Base-by-base conservation (phyloP, 2,888 invertebrate species). In the Sialis lutaria region DNA sequence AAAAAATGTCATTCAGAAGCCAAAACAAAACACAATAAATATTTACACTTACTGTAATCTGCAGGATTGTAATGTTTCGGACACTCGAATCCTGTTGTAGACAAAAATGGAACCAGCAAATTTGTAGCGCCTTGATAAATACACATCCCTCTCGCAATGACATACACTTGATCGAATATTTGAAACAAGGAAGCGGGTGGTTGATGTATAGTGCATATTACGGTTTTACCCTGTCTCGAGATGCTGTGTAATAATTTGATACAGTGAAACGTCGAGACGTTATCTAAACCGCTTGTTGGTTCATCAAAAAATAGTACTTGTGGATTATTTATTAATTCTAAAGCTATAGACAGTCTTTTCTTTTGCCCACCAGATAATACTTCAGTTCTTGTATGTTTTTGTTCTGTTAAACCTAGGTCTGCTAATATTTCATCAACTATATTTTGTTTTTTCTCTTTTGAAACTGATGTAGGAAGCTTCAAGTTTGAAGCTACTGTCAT, bases 301-400 rank as follows among this genome's bases (percentile, higher is more conserved):
- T 87, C 87, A 59, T 87, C 87, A 54, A 87, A 70, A 62, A 86
- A 87, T 68, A 88, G 82, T 13, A 86, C 75, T 30, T 83, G 83
- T 0, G 86, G 88, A 62, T 88, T 87, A 62, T 85, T 85, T 47
- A 89, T 82, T 53, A 88, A 65, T 60, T 89, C 88, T 50, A 86
- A 62, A 1, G 87, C 88, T 53, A 88, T 84, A 8, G 86, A 83
- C 51, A 89, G 70, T 50, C 79, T 67, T 61, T 87, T 88, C 52
- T 81, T 75, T 64, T 88, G 87, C 2, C 88, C 88, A 30, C 88
- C 88, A 12, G 86, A 86, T 10, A 74, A 57, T 51, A 63, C 64
- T 55, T 73, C 74, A 1, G 79, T 77, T 53, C 72, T 67, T 0
- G 82, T 81, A 54, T 77, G 63, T 57, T 72, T 70, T 54, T 79